These are phyloP conservation scores for Liodrosophila aerea DNA, from an alignment of 2,888 invertebrate species.

Conservation along the genomic window DNA sequence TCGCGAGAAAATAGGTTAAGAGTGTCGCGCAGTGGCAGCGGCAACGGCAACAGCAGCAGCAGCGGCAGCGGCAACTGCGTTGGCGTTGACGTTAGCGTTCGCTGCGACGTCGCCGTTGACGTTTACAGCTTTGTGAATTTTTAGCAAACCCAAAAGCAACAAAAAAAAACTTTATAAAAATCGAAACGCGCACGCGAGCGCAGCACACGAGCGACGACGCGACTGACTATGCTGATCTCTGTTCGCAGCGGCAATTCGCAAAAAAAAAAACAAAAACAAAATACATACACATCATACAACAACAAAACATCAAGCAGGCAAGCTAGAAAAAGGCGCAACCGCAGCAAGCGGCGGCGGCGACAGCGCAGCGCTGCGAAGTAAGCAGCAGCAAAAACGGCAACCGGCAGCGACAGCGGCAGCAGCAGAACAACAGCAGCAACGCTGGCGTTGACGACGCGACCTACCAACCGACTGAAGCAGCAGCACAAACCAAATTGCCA, in stretches of 20 bases:
- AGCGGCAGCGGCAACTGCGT: conserved; percentile 39
- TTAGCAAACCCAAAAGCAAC: not conserved
- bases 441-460: conserved; percentile 70
- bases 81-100: conserved; percentile 45
- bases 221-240: conserved; percentile 65
- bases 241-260: conserved; percentile 73
- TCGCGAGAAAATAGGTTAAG: conserved; percentile 80
- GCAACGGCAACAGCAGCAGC: conserved; percentile 22
- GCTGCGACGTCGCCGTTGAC: conserved; percentile 20
- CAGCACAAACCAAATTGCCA: conserved; percentile 80
- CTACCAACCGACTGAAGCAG: conserved; percentile 78
- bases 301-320: conserved; percentile 35
- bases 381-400: conserved; percentile 21
- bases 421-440: conserved; percentile 50
- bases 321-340: conserved; percentile 75
- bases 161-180: conserved; percentile 32
- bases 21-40: conserved; percentile 73
- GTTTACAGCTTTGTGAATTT: conserved; percentile 42
- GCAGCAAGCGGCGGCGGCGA: conserved; percentile 52
- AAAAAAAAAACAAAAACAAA: conserved; percentile 49
- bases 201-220: conserved; percentile 2
- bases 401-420: conserved; percentile 38
- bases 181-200: conserved; percentile 65
- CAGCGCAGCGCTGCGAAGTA: conserved; percentile 23
- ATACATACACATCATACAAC: no score